Evolutionary conservation across 1,140 invertebrate genomes (phyloP), one percentile per base, ranked within the genome.

Genomic region (Tetramorium simillimum): DNA sequence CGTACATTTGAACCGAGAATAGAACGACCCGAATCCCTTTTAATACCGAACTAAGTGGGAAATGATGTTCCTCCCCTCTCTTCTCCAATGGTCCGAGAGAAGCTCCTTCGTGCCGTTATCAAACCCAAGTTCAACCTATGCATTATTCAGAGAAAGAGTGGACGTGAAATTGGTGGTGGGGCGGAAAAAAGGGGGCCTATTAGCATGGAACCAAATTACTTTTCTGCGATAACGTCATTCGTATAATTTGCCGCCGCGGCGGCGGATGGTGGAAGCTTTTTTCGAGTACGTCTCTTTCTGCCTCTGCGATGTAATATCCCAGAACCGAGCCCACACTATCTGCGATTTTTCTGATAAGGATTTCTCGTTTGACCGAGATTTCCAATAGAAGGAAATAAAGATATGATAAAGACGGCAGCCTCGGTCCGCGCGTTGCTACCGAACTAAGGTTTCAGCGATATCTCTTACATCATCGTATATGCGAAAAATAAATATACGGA

Each of bases 171-270:
- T 56, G 63, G 72, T 73, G 62, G 78, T 63, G 72, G 80, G 63
- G 49, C 16, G 85, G 65, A 63, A 72, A 73, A 69, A 76, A 46
- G 72, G 63, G 85, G 80, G 76, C 91, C 92, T 94, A 94, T 94
- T 94, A 94, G 92, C 93, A 94, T 94, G 88, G 91, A 92, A 91
- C 92, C 92, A 94, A 94, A 94, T 94, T 94, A 94, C 94, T 93
- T 93, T 93, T 92, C 88, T 90, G 87, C 91, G 92, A 93, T 94
- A 94, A 93, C 90, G 91, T 93, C 91, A 88, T 93, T 91, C 91
- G 90, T 92, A 93, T 91, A 92, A 92, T 91, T 93, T 91, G 90
- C 91, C 90, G 84, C 70, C 63, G 60, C 63, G 72, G 40, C 49
- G 70, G 58, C 53, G 40, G 49, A 81, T 65, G 86, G 43, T 67